Conservation (phyloP, 2,797 vertebrate genomes). For the Arctocebus calabarensis region DNA sequence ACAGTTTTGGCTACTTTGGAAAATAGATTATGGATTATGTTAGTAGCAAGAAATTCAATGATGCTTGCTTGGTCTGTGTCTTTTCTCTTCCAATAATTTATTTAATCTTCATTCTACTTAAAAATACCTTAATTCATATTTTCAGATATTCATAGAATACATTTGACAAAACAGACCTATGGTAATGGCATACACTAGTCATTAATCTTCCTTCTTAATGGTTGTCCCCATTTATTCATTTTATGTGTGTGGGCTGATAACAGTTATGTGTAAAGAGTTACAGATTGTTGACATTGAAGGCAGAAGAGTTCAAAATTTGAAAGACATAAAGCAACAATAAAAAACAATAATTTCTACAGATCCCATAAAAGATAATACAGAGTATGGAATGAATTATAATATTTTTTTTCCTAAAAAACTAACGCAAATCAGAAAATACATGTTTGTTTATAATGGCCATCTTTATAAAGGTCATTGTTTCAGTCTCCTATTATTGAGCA, state of each 20-base stretch:
- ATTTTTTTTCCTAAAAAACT: not conserved
- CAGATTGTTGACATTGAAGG: slow-evolving; percentile 52
- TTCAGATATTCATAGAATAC: slow-evolving; percentile 24
- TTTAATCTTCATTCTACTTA: slow-evolving; percentile 4
- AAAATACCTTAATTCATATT: slow-evolving; percentile 34
- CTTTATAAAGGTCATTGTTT: not conserved
- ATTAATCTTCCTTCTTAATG: slow-evolving; percentile 47
- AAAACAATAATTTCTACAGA: slow-evolving; percentile 45
- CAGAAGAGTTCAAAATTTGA: slow-evolving; percentile 38
- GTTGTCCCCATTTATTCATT: not conserved
- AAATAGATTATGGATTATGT: no score
- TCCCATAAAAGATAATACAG: not conserved
- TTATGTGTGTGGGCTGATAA: slow-evolving; percentile 30
- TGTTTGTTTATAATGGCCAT: not conserved
- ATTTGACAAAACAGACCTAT: slow-evolving; percentile 43
- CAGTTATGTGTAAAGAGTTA: slow-evolving; percentile 5
- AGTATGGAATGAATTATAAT: not conserved
- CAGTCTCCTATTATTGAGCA: not conserved
- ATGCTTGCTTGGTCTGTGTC: no score
- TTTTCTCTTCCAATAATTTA: not conserved
- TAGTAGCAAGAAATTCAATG: no score
- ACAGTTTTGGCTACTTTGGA: no score
- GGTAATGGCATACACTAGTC: not conserved
- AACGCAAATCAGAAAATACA: not conserved
- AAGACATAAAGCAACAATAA: slow-evolving; percentile 32